These are phyloP conservation scores for Suillia variegata DNA, from an alignment of 2,888 invertebrate genomes.

Conservation along the genomic window DNA sequence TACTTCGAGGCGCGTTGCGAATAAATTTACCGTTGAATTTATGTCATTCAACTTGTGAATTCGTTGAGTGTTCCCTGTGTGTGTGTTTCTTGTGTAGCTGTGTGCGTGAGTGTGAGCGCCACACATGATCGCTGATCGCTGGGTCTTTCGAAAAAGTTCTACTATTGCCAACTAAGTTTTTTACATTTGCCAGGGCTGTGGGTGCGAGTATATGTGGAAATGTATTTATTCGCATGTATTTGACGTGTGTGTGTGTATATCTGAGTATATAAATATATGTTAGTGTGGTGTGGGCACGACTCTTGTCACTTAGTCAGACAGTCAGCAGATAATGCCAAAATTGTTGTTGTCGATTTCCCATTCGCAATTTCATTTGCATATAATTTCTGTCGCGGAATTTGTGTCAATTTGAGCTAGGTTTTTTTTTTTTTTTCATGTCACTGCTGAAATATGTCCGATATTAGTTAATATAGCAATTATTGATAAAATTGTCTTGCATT, in stretches of 20 bases:
- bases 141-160: too few relatives aligned
- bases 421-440: background rate
- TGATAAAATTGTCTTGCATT: too few relatives aligned
- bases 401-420: conserved; percentile 40
- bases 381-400: conserved; percentile 39
- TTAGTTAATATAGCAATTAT: too few relatives aligned
- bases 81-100: background rate
- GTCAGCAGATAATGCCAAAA: background rate
- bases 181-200: too few relatives aligned
- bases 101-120: background rate
- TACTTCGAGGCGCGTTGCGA: conserved; percentile 37
- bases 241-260: conserved; percentile 22
- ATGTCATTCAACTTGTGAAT: conserved; percentile 46
- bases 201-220: conserved; percentile 24
- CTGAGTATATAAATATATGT: conserved; percentile 1
- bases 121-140: too few relatives aligned
- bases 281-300: conserved; percentile 14
- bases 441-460: too few relatives aligned
- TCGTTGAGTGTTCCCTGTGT: conserved; percentile 30
- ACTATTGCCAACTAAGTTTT: too few relatives aligned
- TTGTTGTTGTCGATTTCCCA: background rate
- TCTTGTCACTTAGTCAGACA: too few relatives aligned
- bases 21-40: conserved; percentile 50
- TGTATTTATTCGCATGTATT: conserved; percentile 8
- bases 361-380: background rate